These are phyloP conservation scores for Halesus radiatus DNA, from an alignment of 1,140 invertebrate species.

Conservation along the genomic window DNA sequence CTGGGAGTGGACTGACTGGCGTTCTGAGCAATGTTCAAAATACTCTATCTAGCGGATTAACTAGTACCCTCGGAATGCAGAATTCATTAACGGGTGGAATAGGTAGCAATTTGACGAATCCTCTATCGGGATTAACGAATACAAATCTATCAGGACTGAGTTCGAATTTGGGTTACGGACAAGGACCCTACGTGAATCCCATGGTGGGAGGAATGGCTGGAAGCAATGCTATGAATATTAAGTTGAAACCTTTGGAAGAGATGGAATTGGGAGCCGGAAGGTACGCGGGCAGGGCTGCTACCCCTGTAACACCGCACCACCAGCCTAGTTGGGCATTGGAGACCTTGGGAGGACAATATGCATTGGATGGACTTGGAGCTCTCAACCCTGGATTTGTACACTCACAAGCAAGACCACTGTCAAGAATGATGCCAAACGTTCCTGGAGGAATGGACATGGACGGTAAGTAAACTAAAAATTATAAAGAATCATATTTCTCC, in stretches of 20 bases:
- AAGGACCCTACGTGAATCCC: constrained; percentile 75
- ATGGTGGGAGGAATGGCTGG: constrained; percentile 67
- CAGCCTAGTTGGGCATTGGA: constrained; percentile 69
- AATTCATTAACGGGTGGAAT: constrained; percentile 64
- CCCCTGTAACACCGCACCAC: constrained; percentile 74
- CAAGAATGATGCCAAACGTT: constrained; percentile 68
- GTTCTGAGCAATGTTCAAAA: constrained; percentile 67
- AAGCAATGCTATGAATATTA: constrained; percentile 72
- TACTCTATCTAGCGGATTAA: constrained; percentile 64
- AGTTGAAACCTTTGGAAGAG: constrained; percentile 78
- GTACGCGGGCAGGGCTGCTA: constrained; percentile 73
- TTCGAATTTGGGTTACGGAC: constrained; percentile 67
- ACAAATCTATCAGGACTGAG: constrained; percentile 68
- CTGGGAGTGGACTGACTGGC: constrained; percentile 63
- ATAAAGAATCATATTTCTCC: neutral
- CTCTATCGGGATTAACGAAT: constrained; percentile 63
- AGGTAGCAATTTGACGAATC: constrained; percentile 62
- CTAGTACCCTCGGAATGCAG: constrained; percentile 65
- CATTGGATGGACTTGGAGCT: constrained; percentile 69
- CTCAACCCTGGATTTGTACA: constrained; percentile 72
- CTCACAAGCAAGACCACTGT: constrained; percentile 70
- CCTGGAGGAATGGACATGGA: constrained; percentile 71
- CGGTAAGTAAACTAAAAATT: constrained; percentile 63
- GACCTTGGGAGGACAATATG: constrained; percentile 76
- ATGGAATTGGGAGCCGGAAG: constrained; percentile 75